Percentiles rank a stretch among this genome's conserved stretches.
Evolutionary conservation across 2,113 vertebrate genomes (phyloP).

Genomic region (Pao palembangensis): DNA sequence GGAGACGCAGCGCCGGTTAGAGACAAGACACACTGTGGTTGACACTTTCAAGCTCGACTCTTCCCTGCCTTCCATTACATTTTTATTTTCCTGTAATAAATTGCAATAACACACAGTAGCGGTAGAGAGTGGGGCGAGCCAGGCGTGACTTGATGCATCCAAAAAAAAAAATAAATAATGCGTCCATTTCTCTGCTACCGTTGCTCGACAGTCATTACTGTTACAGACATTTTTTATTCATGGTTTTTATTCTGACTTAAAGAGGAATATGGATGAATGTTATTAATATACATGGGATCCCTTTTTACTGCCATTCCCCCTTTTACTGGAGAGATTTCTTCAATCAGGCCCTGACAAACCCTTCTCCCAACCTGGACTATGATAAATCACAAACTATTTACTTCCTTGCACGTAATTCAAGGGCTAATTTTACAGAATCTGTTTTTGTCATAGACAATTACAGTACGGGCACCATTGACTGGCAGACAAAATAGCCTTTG

Average conservation of each 20-base stretch:
- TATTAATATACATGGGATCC: conserved; percentile 77
- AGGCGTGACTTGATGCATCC: conserved; percentile 70
- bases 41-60: conserved; percentile 79
- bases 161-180: conserved; percentile 57
- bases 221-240: conserved; percentile 77
- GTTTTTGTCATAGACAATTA: conserved; percentile 82
- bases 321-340: conserved; percentile 64
- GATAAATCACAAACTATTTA: conserved; percentile 81
- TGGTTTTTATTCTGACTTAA: conserved; percentile 76
- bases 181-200: conserved; percentile 52
- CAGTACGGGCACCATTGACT: conserved; percentile 71
- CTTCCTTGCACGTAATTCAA: conserved; percentile 73
- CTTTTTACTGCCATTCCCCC: conserved; percentile 40
- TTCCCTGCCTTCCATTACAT: conserved; percentile 71
- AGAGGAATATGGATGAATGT: conserved; percentile 77
- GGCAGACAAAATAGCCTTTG: conserved; percentile 82
- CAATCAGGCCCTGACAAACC: conserved; percentile 76
- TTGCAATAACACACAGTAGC: conserved; percentile 75
- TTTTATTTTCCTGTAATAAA: conserved; percentile 77
- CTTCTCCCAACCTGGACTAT: conserved; percentile 72
- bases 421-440: conserved; percentile 81
- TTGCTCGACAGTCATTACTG: conserved; percentile 73
- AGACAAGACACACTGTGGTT: conserved; percentile 72
- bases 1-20: conserved; percentile 65
- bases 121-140: conserved; percentile 63